Evolutionary conservation across 2,113 vertebrate species (phyloP), one percentile per base, ranked within the genome.

Genomic region (Pandion haliaetus): DNA sequence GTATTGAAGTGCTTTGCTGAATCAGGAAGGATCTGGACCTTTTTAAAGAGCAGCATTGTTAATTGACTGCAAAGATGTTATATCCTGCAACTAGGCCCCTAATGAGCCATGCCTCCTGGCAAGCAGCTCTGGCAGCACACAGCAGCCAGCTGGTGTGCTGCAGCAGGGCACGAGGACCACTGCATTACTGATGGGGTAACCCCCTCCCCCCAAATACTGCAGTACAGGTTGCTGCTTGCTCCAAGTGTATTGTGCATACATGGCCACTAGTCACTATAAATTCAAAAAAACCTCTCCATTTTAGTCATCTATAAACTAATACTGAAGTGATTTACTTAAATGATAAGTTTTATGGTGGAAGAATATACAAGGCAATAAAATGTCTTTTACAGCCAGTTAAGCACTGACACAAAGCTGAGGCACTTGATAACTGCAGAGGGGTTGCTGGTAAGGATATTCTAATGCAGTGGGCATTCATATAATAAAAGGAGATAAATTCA

Each of bases 331-430:
- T 94, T 91, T 94, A 91, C 66, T 85, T 65, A 86, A 96, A 83
- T 77, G 49, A 32, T 29, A 71, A 45, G 52, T 65, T 95, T 92
- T 95, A 84, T 49, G 54, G 58, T 80, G 32, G 72, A 89, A 89
- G 88, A 90, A 82, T 67, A 89, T 23, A 84, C 40, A 91, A 89
- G 82, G 69, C 79, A 91, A 96, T 96, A 95, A 97, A 97, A 47
- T 25, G 81, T 38, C 69, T 96, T 95, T 94, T 92, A 91, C 36
- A 65, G 45, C 65, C 95, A 45, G 63, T 94, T 91, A 86, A 95
- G 73, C 63, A 58, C 36, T 70, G 77, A 82, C 82, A 78, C 65
- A 92, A 94, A 96, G 71, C 44, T 89, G 73, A 66, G 61, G 66
- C 8, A 49, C 72, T 85, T 83, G 66, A 42, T 65, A 73, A 82